phyloP scores from a whole-genome alignment of 2,797 vertebrate species.

The Gastrophryne carolinensis region DNA sequence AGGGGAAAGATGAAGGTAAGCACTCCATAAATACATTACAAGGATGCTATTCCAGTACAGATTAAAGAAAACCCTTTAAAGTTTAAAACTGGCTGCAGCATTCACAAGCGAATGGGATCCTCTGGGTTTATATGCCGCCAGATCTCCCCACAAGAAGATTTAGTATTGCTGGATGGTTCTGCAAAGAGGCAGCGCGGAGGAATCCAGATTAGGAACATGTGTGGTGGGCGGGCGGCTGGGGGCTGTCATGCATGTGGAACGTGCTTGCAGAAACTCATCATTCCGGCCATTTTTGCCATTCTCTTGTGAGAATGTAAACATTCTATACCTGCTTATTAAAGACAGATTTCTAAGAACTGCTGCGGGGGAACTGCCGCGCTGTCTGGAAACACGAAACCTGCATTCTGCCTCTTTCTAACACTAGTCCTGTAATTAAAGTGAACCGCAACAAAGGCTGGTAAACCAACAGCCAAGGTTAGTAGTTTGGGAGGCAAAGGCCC shows the following conservation, averaged over 20 bases:
- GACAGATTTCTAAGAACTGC: constrained; percentile 46
- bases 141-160: neutral
- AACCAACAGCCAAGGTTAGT: too few species aligned
- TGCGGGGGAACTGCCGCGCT: neutral
- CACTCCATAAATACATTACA: too few species aligned
- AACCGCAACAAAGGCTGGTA: too few species aligned
- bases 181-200: neutral
- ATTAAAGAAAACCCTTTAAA: neutral
- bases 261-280: neutral
- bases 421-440: too few species aligned
- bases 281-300: constrained; percentile 39
- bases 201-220: constrained; percentile 30
- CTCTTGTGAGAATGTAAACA: constrained; percentile 33
- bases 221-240: neutral
- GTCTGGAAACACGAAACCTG: neutral
- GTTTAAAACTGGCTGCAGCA: neutral
- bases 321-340: constrained; percentile 41
- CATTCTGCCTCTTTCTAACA: neutral
- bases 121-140: neutral
- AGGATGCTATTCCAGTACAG: neutral
- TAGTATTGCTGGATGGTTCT: neutral
- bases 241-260: constrained; percentile 13
- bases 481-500: too few species aligned
- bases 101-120: neutral
- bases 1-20: too few species aligned